A percentile compares a stretch with the other conserved stretches of the same genome.
Conservation (phyloP, 2,888 invertebrate genomes). For the Pammene aurita region DNA sequence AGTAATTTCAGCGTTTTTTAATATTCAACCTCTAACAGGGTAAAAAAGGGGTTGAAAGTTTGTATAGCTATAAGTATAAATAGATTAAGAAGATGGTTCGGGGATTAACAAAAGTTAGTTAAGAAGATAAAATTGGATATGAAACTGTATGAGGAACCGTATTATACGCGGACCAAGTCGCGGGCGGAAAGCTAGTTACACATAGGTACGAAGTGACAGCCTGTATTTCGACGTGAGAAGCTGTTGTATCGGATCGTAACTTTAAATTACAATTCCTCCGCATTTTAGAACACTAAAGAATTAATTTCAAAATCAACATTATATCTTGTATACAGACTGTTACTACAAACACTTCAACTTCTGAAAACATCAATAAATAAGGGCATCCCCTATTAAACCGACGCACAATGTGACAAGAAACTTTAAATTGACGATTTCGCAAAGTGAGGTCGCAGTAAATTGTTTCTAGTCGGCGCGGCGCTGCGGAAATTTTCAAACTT, state of each 20-base stretch:
- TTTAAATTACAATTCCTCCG: neutral
- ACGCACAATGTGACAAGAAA: conserved; percentile 35
- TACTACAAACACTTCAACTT: conserved; percentile 1
- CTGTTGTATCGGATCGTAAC: neutral
- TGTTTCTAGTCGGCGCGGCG: conserved; percentile 31
- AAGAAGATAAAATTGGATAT: no score
- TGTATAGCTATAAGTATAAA: no score
- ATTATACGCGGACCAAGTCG: no score
- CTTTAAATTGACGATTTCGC: conserved; percentile 37
- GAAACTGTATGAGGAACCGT: no score
- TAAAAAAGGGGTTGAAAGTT: no score
- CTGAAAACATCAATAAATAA: conserved; percentile 18
- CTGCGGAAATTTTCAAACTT: conserved; percentile 42
- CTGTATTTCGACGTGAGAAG: neutral
- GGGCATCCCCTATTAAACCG: conserved; percentile 16
- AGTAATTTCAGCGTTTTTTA: no score
- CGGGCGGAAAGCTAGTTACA: no score
- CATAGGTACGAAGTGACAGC: neutral
- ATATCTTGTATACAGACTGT: neutral
- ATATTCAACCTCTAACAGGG: no score
- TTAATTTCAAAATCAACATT: neutral
- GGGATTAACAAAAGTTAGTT: no score
- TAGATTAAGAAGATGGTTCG: no score
- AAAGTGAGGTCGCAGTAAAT: conserved; percentile 37
- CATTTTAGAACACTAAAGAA: neutral